Conservation (phyloP, 2,888 invertebrate genomes). For the Xylocampa areola region DNA sequence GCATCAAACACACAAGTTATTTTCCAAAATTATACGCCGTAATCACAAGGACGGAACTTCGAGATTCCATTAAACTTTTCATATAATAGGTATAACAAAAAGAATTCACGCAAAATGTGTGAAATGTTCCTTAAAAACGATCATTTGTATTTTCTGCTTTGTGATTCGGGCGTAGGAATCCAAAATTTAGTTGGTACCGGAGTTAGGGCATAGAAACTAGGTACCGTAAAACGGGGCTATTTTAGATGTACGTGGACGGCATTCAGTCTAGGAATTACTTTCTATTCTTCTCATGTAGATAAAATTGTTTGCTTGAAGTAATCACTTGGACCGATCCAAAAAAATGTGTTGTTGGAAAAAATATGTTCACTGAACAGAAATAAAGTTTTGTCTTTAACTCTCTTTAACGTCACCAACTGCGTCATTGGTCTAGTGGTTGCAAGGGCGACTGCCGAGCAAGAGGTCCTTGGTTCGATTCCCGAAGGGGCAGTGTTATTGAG, state of each 20-base stretch:
- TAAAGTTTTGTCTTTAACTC: not conserved
- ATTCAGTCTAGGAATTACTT: constrained; percentile 22
- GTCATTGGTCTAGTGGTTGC: too few species aligned
- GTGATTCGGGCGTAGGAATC: constrained; percentile 8
- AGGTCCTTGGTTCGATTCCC: too few species aligned
- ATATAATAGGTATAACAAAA: constrained; percentile 17
- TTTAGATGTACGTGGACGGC: constrained; percentile 14
- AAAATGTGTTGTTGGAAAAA: constrained; percentile 9
- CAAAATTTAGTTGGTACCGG: constrained; percentile 6
- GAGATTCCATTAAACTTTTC: constrained; percentile 31
- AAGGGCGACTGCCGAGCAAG: too few species aligned
- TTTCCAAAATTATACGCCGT: constrained; percentile 13
- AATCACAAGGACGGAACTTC: constrained; percentile 10
- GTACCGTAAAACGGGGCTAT: constrained; percentile 33
- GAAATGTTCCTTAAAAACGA: constrained; percentile 6
- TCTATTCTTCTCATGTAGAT: constrained; percentile 2
- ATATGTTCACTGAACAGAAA: constrained; percentile 11
- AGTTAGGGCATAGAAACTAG: constrained; percentile 13
- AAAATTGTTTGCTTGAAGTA: constrained; percentile 31
- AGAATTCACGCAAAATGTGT: not conserved
- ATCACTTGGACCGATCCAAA: constrained; percentile 6
- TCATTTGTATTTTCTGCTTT: constrained; percentile 3
- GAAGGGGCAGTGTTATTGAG: too few species aligned
- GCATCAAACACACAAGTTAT: constrained; percentile 4
- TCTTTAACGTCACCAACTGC: too few species aligned